Evolutionary conservation across 2,888 invertebrate species (phyloP).

Genomic region (Diaperis boleti): DNA sequence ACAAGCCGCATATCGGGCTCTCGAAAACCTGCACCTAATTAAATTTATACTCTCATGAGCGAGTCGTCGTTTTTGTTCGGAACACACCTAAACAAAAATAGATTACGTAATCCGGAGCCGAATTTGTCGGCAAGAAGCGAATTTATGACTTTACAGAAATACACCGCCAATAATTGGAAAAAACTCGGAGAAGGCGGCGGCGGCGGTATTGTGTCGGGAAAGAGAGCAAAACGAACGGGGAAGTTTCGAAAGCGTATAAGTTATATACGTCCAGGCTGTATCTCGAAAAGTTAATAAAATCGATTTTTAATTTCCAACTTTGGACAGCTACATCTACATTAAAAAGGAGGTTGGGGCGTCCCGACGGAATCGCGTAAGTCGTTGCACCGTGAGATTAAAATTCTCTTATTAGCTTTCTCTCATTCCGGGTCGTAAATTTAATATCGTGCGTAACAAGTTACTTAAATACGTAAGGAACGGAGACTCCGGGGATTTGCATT

Average conservation of each 20-base stretch:
- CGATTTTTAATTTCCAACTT: slow-evolving; percentile 28
- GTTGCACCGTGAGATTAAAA: slow-evolving; percentile 11
- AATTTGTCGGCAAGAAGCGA: neutral
- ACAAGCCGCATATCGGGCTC: slow-evolving; percentile 13
- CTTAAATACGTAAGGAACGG: slow-evolving; percentile 10
- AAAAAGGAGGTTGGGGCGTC: slow-evolving; percentile 3
- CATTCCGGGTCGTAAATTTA: slow-evolving; percentile 9
- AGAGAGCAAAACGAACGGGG: neutral
- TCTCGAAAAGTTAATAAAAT: slow-evolving; percentile 28
- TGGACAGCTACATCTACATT: slow-evolving; percentile 31
- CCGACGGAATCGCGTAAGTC: neutral
- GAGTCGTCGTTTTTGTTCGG: slow-evolving; percentile 12
- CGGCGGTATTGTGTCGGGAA: slow-evolving; percentile 8
- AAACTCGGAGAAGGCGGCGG: neutral
- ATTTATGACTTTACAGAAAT: slow-evolving; percentile 13
- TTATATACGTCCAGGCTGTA: slow-evolving; percentile 8
- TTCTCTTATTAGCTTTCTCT: slow-evolving; percentile 13
- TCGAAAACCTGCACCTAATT: slow-evolving; percentile 22
- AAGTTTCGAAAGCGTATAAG: slow-evolving; percentile 6
- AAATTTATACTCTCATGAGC: slow-evolving; percentile 20
- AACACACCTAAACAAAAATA: slow-evolving; percentile 10
- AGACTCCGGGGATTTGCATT: neutral
- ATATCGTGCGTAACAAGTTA: slow-evolving; percentile 6
- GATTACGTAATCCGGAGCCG: slow-evolving; percentile 9
- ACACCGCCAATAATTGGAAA: slow-evolving; percentile 8